Evolutionary conservation across 2,888 invertebrate species (phyloP).

Genomic region (Drosophila borealis): DNA sequence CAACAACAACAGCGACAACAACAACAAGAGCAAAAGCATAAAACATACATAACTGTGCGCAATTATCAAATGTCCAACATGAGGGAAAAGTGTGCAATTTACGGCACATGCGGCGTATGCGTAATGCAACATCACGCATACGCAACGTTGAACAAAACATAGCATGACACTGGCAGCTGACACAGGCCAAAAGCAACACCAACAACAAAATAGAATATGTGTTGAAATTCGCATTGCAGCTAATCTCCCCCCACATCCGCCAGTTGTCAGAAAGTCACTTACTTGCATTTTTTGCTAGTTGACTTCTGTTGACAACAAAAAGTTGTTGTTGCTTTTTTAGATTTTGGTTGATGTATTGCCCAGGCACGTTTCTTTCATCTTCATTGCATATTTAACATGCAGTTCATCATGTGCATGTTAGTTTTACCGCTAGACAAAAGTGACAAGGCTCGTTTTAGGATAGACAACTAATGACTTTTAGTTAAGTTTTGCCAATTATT

Average conservation of each 20-base stretch:
- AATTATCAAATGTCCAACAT: constrained; percentile 63
- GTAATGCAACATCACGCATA: constrained; percentile 56
- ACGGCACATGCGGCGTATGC: constrained; percentile 51
- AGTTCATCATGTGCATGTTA: not conserved
- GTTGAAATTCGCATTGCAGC: constrained; percentile 7
- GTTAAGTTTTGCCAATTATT: too few relatives aligned
- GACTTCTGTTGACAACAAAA: not conserved
- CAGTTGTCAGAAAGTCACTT: constrained; percentile 27
- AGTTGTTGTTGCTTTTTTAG: not conserved
- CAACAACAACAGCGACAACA: constrained; percentile 23
- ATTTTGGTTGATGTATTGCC: not conserved
- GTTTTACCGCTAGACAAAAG: not conserved
- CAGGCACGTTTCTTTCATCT: not conserved
- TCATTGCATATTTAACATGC: constrained; percentile 17
- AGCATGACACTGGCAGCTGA: constrained; percentile 2
- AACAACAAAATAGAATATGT: not conserved
- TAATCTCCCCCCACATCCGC: not conserved
- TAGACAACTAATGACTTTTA: too few relatives aligned
- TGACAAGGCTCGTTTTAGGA: not conserved
- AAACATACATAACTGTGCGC: constrained; percentile 40
- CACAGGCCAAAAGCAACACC: not conserved
- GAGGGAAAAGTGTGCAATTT: constrained; percentile 20
- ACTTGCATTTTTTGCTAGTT: constrained; percentile 20
- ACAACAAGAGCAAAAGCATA: constrained; percentile 21
- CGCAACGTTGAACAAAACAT: constrained; percentile 42